Evolutionary conservation across 2,888 invertebrate species (phyloP), one percentile per base, ranked within the genome.

Genomic region (Acleris emargana): DNA sequence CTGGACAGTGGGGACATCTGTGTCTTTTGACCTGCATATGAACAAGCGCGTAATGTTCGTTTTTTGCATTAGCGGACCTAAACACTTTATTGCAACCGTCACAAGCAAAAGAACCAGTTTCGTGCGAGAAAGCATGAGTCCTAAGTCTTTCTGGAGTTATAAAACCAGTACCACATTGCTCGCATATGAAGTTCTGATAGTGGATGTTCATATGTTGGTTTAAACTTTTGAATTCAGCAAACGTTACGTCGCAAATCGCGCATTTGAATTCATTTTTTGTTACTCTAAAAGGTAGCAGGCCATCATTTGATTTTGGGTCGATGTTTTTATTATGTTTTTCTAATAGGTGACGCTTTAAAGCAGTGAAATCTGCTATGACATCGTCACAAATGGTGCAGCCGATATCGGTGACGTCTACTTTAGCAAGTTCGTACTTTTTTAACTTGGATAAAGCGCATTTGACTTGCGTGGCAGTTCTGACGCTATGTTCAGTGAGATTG

Each of bases 141-240:
- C 88, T 79, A 7, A 92, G 71, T 2, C 92, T 76, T 22, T 86
- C 86, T 0, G 88, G 87, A 0, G 91, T 89, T 3, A 91, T 81
- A 42, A 92, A 92, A 1, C 91, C 91, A 0, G 83, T 72, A 0
- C 92, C 92, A 57, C 92, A 92, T 62, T 84, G 85, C 50, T 91
- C 91, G 59, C 92, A 92, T 43, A 92, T 90, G 58, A 85, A 91
- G 69, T 91, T 88, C 68, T 87, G 89, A 60, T 84, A 92, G 69
- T 92, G 92, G 0, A 84, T 71, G 59, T 92, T 92, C 91, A 92
- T 92, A 53, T 92, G 92, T n/a, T 89, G 87, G 38, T 90, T 90
- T 0, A 92, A 67, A 5, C 87, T 79, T 69, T 87, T 89, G 59
- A 84, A 92, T 45, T 90, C 89, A 0, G 80, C 78, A 60, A 78